These are phyloP conservation scores for Himalopsyche japonica DNA, from an alignment of 2,888 invertebrate genomes.

Conservation along the genomic window DNA sequence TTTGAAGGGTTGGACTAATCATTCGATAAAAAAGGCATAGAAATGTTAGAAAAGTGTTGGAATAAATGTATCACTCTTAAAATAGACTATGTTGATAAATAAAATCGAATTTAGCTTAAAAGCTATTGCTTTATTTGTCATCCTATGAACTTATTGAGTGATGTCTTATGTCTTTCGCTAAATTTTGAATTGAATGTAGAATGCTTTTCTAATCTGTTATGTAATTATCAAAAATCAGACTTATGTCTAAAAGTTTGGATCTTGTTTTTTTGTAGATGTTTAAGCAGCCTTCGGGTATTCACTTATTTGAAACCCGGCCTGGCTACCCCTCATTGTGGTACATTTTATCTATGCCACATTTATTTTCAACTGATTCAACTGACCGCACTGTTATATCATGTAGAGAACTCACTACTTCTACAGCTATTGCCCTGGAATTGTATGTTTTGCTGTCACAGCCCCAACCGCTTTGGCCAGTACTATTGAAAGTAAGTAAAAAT, in stretches of 20 bases:
- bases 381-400: conserved; percentile 50
- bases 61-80: too few species aligned
- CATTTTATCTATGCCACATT: conserved; percentile 67
- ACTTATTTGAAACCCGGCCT: conserved; percentile 59
- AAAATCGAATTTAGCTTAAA: too few species aligned
- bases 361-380: conserved; percentile 57
- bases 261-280: conserved; percentile 30
- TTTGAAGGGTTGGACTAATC: too few species aligned
- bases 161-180: neutral
- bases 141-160: too few species aligned
- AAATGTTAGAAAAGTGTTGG: too few species aligned
- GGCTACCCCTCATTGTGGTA: conserved; percentile 70
- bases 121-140: too few species aligned
- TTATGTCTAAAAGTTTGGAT: neutral
- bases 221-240: conserved; percentile 4
- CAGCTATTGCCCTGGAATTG: conserved; percentile 70
- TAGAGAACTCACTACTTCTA: conserved; percentile 60
- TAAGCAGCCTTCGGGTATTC: conserved; percentile 47
- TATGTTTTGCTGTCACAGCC: conserved; percentile 75
- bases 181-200: neutral
- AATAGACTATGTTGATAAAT: too few species aligned
- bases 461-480: conserved; percentile 75
- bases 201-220: neutral
- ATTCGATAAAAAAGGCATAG: too few species aligned
- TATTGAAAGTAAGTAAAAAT: conserved; percentile 65